Conservation (phyloP, 2,113 vertebrate species). For the Hipposideros armiger region DNA sequence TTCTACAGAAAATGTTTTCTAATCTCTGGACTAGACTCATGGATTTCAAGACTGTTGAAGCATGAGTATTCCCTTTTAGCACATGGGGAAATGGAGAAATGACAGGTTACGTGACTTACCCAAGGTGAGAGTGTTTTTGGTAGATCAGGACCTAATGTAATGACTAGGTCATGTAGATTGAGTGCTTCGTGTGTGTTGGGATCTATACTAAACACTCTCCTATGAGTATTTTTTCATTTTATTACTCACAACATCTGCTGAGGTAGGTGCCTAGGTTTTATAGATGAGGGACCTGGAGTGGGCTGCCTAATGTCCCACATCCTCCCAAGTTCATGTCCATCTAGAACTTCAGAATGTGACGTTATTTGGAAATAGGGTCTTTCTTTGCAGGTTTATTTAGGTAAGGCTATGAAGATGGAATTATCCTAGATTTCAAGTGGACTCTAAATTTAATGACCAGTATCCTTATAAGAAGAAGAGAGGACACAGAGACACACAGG, state of each 20-base stretch:
- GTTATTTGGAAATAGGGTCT: background rate
- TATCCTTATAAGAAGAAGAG: too few relatives aligned
- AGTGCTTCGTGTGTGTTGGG: background rate
- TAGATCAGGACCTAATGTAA: background rate
- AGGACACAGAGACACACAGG: too few relatives aligned
- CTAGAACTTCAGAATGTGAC: background rate
- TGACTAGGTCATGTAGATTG: background rate
- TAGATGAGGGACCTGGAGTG: background rate
- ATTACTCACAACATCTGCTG: background rate
- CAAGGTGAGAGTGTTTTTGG: background rate
- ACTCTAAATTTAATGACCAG: background rate
- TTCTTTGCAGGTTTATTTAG: background rate
- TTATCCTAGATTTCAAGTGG: background rate
- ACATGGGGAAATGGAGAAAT: background rate
- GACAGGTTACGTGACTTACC: background rate
- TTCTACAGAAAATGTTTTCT: background rate
- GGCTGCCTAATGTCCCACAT: background rate
- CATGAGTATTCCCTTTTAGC: background rate
- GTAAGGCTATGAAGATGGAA: background rate
- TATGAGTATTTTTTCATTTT: background rate
- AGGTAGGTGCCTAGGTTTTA: background rate
- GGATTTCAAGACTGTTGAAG: background rate
- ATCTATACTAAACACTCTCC: background rate
- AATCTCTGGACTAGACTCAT: background rate
- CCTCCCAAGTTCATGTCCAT: background rate